Evolutionary conservation across 2,888 invertebrate species (phyloP), one percentile per base, ranked within the genome.

Genomic region (Melanophora roralis): DNA sequence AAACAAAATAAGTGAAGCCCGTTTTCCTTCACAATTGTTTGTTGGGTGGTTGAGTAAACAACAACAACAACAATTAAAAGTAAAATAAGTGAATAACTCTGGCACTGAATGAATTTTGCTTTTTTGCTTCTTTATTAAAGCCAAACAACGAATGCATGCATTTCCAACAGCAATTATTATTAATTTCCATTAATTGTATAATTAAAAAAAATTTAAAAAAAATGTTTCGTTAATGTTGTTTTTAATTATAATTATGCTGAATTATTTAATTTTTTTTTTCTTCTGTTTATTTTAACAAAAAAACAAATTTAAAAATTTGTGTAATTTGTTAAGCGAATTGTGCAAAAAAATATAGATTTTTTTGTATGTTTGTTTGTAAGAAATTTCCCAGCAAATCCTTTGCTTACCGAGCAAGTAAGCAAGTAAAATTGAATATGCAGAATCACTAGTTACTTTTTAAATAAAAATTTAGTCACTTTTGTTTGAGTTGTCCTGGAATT

Each of bases 101-200:
- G 53, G 27, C 27, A 60, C 32, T 53, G 27, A 49, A 27, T 65
- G 38, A 75, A 68, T 60, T 40, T 21, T 12, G 43, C n/a, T 6
- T 62, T 55, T 55, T 45, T 7, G 27, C 23, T 32, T 60, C 34
- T 12, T 16, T 6, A 43, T 40, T n/a, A n/a, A 40, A 6, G 36
- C 19, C 19, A 7, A 60, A 60, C 9, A 73, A 69, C 27, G 27
- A 27, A 27, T 27, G 3, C 27, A 6, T 77, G 55, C 65, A 77
- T 65, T 62, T 60, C 36, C 65, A 69, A 53, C 36, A 65, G 65
- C 45, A 77, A 81, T 73, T 77, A 76, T 68, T 40, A 60, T 59
- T 49, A 47, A 12, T 43, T 32, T 60, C 4, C 19, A 23, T 32
- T 62, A 23, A 16, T 40, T 49, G 40, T 53, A 49, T 16, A 32